These are phyloP conservation scores for Tupaia tana DNA, from an alignment of 2,113 vertebrate species.

Conservation along the genomic window DNA sequence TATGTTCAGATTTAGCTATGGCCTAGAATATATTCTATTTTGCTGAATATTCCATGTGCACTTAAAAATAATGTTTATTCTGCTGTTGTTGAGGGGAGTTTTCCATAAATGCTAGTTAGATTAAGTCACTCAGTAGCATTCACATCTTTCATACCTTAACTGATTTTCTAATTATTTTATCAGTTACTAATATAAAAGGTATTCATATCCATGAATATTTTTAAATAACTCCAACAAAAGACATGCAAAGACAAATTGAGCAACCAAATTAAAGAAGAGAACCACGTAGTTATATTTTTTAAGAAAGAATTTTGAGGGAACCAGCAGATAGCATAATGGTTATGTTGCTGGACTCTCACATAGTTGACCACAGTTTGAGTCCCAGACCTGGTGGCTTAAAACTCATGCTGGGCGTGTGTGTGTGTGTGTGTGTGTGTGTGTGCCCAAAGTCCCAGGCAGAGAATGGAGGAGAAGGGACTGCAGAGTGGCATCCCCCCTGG, in stretches of 20 bases:
- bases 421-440: too few relatives aligned
- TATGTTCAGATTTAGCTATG: background rate
- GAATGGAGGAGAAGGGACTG: too few relatives aligned
- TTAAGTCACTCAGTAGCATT: slow-evolving; percentile 14
- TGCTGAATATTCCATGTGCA: background rate
- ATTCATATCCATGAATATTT: slow-evolving; percentile 3
- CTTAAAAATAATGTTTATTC: slow-evolving; percentile 19
- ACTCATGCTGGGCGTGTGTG: too few relatives aligned
- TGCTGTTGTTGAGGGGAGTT: background rate
- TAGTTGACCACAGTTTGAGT: too few relatives aligned
- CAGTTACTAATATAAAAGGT: background rate
- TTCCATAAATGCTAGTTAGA: slow-evolving; percentile 52
- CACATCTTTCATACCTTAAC: slow-evolving; percentile 1
- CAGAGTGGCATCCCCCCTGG: too few relatives aligned
- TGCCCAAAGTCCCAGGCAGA: too few relatives aligned
- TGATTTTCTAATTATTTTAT: slow-evolving; percentile 30
- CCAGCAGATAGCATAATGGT: too few relatives aligned
- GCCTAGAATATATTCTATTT: background rate
- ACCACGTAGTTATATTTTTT: slow-evolving; percentile 1
- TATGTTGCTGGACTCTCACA: too few relatives aligned
- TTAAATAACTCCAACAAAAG: slow-evolving; percentile 27
- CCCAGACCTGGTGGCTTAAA: too few relatives aligned
- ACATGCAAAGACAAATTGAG: background rate
- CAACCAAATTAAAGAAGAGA: background rate
- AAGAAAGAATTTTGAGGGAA: background rate